Percentiles rank a stretch among this genome's conserved stretches.
Evolutionary conservation across 2,797 vertebrate genomes (phyloP).

Genomic region (Cynopterus sphinx): DNA sequence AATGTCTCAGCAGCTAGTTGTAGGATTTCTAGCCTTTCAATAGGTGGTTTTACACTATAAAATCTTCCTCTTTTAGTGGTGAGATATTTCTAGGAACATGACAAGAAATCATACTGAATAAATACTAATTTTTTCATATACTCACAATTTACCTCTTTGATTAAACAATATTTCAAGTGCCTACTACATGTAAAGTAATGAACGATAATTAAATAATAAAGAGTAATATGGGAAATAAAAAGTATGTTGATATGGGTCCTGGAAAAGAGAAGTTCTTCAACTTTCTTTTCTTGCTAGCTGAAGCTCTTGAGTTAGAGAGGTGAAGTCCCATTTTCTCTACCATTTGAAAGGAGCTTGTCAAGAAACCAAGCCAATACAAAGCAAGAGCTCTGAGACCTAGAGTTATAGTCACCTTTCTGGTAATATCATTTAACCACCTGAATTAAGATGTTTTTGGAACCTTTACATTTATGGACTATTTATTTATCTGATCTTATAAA

Average conservation of each 20-base stretch:
- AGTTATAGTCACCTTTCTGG: not conserved
- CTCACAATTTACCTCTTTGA: not conserved
- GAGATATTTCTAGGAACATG: not conserved
- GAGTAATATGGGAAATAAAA: not conserved
- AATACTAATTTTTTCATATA: not conserved
- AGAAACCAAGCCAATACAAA: not conserved
- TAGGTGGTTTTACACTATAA: not conserved
- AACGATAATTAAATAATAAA: not conserved
- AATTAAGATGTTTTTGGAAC: not conserved
- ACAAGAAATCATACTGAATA: not conserved
- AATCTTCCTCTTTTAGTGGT: not conserved
- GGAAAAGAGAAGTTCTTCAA: not conserved
- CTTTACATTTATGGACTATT: not conserved
- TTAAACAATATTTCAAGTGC: not conserved
- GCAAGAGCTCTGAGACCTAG: not conserved
- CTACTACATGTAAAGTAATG: not conserved
- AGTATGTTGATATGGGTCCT: not conserved
- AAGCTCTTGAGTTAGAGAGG: not conserved
- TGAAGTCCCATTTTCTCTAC: not conserved
- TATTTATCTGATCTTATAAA: not conserved
- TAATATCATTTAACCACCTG: not conserved
- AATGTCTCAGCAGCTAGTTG: not conserved
- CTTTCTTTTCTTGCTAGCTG: not conserved
- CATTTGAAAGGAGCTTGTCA: not conserved
- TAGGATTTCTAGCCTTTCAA: not conserved